phyloP scores from a whole-genome alignment of 2,113 vertebrate species.

The Alectura lathami region DNA sequence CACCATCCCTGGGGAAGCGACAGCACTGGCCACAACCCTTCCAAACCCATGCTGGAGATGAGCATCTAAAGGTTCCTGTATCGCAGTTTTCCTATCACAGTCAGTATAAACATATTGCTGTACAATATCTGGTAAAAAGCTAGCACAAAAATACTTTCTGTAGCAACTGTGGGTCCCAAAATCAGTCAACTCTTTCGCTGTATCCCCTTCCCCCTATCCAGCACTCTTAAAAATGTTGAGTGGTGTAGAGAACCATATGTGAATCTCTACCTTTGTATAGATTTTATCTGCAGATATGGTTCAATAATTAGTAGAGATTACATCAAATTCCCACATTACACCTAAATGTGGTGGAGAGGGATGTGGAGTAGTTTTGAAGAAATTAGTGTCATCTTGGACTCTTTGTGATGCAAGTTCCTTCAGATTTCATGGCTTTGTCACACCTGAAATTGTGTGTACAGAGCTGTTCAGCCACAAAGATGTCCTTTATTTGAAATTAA shows the following conservation, averaged over 20 bases:
- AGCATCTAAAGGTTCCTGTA: not conserved
- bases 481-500: constrained; percentile 48
- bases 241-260: not conserved
- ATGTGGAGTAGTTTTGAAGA: not conserved
- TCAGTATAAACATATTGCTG: not conserved
- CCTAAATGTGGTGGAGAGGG: not conserved
- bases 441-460: not conserved
- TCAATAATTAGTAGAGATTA: not conserved
- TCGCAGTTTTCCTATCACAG: accelerated
- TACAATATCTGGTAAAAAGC: not conserved
- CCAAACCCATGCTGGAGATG: accelerated
- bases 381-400: not conserved
- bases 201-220: not conserved
- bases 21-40: not conserved
- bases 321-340: not conserved
- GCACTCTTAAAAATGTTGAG: not conserved
- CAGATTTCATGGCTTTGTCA: constrained; percentile 42
- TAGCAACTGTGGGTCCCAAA: not conserved
- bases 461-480: not conserved
- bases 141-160: not conserved
- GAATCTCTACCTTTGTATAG: not conserved
- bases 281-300: not conserved
- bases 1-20: accelerated
- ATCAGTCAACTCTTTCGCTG: not conserved
- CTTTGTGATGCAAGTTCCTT: not conserved